A percentile compares a stretch with the other conserved stretches of the same genome.
These are phyloP conservation scores for Oppia nitens DNA, from an alignment of 1,140 invertebrate genomes.

Conservation along the genomic window DNA sequence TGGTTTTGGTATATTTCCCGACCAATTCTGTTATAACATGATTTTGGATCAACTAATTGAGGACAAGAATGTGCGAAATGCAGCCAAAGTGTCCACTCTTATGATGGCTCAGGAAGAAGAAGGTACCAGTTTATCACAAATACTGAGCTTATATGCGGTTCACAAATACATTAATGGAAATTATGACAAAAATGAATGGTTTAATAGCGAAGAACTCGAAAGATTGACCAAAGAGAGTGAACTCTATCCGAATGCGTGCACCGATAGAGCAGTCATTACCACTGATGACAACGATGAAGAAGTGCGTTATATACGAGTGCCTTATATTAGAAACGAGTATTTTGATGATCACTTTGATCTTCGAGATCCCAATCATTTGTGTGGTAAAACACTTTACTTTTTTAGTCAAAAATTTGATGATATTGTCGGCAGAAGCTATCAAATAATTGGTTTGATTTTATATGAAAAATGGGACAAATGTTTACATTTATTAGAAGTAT, in stretches of 20 bases:
- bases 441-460: conserved; percentile 37
- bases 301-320: conserved; percentile 35
- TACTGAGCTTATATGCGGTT: conserved; percentile 53
- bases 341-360: conserved; percentile 78
- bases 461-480: conserved; percentile 47
- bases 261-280: conserved; percentile 26
- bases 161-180: conserved; percentile 42
- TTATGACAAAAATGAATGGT: conserved; percentile 25
- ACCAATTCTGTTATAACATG: conserved; percentile 56
- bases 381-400: conserved; percentile 57
- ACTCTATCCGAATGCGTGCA: conserved; percentile 21
- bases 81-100: conserved; percentile 53
- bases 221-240: neutral
- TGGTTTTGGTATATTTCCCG: conserved; percentile 75
- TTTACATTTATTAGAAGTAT: conserved; percentile 29
- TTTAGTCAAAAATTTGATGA: conserved; percentile 34
- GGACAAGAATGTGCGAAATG: conserved; percentile 41
- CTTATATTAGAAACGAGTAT: conserved; percentile 56
- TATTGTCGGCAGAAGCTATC: conserved; percentile 41
- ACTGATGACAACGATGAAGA: conserved; percentile 37
- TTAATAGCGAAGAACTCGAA: conserved; percentile 8
- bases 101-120: conserved; percentile 80
- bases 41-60: conserved; percentile 63
- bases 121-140: conserved; percentile 46
- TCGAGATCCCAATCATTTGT: conserved; percentile 40